Conservation (phyloP, 2,113 vertebrate species). For the Mustelus asterias region DNA sequence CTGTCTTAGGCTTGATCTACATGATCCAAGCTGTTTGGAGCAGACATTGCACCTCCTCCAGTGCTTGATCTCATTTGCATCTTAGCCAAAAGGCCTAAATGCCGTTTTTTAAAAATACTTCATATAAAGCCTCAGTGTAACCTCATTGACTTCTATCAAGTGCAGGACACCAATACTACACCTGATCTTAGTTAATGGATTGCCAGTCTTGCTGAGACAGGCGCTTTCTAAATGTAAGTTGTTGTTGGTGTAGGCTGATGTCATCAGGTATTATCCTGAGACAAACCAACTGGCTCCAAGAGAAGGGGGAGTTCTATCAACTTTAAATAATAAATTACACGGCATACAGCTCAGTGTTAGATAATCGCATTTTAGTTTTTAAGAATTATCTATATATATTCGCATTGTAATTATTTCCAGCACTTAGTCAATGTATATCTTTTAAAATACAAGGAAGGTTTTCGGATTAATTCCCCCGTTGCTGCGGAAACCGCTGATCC, state of each 20-base stretch:
- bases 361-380: too few relatives aligned
- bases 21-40: too few relatives aligned
- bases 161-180: too few relatives aligned
- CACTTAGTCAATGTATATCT: background rate
- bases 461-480: background rate
- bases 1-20: too few relatives aligned
- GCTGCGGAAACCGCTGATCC: background rate
- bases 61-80: too few relatives aligned
- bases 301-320: background rate
- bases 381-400: background rate
- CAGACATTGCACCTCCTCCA: too few relatives aligned
- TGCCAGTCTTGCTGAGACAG: background rate
- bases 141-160: too few relatives aligned
- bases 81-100: too few relatives aligned
- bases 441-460: background rate
- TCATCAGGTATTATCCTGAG: background rate
- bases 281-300: background rate
- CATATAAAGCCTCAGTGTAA: too few relatives aligned
- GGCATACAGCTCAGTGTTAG: too few relatives aligned
- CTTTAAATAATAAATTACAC: background rate
- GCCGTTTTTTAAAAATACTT: too few relatives aligned
- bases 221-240: background rate
- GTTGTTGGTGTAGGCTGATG: background rate
- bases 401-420: background rate
- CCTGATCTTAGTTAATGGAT: too few relatives aligned